A percentile compares a stretch with the other conserved stretches of the same genome.
phyloP scores from a whole-genome alignment of 2,888 invertebrate species.

The Pachycephus smyrnensis region DNA sequence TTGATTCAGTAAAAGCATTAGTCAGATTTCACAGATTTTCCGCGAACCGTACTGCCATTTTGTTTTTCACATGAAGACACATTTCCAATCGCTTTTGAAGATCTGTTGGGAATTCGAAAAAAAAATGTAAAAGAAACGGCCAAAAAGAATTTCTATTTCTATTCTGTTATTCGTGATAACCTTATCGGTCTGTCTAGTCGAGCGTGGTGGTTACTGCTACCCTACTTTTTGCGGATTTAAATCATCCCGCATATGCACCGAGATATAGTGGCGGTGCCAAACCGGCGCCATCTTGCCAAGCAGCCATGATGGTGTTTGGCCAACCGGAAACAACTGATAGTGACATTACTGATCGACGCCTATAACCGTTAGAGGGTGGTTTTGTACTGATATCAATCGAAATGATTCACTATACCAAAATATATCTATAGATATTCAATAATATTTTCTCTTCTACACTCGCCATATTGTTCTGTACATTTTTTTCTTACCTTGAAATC shows the following conservation, averaged over 20 bases:
- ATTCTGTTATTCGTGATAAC: not conserved
- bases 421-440: conserved; percentile 31
- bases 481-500: not conserved
- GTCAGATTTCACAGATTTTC: conserved; percentile 49
- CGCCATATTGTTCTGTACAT: not conserved
- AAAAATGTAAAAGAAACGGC: not conserved
- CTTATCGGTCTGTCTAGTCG: not conserved
- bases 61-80: not conserved
- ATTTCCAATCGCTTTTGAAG: not conserved
- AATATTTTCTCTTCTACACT: conserved; percentile 7
- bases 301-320: conserved; percentile 46
- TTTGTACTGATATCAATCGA: conserved; percentile 52
- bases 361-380: conserved; percentile 53
- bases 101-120: not conserved
- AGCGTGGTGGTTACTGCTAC: not conserved
- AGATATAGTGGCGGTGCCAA: conserved; percentile 39
- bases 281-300: conserved; percentile 26
- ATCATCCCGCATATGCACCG: conserved; percentile 30
- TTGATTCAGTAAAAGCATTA: conserved; percentile 64
- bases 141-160: not conserved
- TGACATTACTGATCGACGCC: conserved; percentile 54
- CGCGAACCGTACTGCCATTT: not conserved
- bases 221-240: conserved; percentile 14
- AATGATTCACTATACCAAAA: conserved; percentile 43
- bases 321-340: conserved; percentile 67